Percentiles rank a stretch among this genome's conserved stretches.
Conservation (phyloP, 2,113 vertebrate genomes). For the Bothrops jararaca region DNA sequence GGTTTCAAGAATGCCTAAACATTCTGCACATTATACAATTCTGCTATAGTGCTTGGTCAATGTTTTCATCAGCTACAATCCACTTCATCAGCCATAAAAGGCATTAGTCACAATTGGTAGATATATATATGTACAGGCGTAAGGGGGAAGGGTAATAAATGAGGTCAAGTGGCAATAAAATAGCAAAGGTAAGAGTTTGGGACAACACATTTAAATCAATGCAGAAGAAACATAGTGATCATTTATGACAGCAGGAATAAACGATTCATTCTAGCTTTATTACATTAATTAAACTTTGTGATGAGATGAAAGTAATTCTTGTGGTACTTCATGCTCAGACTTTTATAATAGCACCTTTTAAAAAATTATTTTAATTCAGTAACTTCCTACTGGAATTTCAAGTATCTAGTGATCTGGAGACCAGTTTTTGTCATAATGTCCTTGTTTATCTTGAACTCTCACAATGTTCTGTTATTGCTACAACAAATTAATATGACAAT, state of each 20-base stretch:
- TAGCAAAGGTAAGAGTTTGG: neutral
- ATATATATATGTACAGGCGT: neutral
- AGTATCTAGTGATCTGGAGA: neutral
- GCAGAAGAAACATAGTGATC: neutral
- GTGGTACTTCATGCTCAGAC: neutral
- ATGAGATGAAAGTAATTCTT: neutral
- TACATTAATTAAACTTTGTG: neutral
- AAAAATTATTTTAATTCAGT: neutral
- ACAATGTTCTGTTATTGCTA: neutral
- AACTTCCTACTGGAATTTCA: neutral
- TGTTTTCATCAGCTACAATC: neutral
- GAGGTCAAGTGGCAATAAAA: neutral
- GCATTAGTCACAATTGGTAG: neutral
- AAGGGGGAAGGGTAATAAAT: neutral
- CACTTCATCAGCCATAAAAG: neutral
- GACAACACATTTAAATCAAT: neutral
- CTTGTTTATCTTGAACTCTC: neutral
- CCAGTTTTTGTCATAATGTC: neutral
- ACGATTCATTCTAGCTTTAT: neutral
- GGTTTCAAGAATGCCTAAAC: neutral
- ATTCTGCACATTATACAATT: neutral
- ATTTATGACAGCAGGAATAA: neutral
- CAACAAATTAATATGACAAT: neutral
- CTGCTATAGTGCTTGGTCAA: neutral
- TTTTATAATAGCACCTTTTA: neutral